Evolutionary conservation across 2,888 invertebrate species (phyloP).

Genomic region (Ormyrus pomaceus): DNA sequence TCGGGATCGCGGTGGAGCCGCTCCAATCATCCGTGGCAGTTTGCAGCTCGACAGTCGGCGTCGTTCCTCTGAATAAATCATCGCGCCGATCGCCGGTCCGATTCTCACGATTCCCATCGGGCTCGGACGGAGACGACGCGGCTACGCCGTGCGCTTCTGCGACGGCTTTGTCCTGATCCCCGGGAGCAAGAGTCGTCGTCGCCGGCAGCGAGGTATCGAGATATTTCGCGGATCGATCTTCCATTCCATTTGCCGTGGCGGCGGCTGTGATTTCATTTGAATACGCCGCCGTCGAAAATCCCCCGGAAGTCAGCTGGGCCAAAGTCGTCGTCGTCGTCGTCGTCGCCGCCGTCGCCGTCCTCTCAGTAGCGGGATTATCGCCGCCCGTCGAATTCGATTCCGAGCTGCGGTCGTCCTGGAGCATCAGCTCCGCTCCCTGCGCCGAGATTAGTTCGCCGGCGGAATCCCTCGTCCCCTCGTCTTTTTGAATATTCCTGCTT

Average conservation of each 20-base stretch:
- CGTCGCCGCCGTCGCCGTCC: not conserved
- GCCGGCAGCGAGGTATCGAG: not conserved
- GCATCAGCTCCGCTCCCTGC: not conserved
- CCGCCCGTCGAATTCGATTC: slow-evolving; percentile 22
- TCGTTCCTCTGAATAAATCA: slow-evolving; percentile 25
- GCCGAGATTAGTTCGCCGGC: slow-evolving; percentile 13
- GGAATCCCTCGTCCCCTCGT: not conserved
- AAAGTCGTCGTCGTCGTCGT: slow-evolving; percentile 17
- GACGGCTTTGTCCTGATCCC: not conserved
- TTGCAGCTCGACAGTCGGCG: not conserved
- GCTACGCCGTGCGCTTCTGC: not conserved
- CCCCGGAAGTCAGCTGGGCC: slow-evolving; percentile 14
- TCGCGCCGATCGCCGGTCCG: slow-evolving; percentile 16
- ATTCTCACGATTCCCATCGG: slow-evolving; percentile 1
- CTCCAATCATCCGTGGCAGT: slow-evolving; percentile 16
- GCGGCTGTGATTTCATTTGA: slow-evolving; percentile 48
- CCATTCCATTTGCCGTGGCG: slow-evolving; percentile 40
- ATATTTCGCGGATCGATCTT: slow-evolving; percentile 47
- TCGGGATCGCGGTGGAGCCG: not conserved
- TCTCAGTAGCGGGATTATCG: not conserved
- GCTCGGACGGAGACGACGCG: not conserved
- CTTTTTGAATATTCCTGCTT: not conserved
- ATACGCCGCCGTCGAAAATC: slow-evolving; percentile 29
- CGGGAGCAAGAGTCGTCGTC: not conserved
- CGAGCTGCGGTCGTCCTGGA: not conserved